These are phyloP conservation scores for Avahi laniger DNA, from an alignment of 2,797 vertebrate genomes.

Conservation along the genomic window DNA sequence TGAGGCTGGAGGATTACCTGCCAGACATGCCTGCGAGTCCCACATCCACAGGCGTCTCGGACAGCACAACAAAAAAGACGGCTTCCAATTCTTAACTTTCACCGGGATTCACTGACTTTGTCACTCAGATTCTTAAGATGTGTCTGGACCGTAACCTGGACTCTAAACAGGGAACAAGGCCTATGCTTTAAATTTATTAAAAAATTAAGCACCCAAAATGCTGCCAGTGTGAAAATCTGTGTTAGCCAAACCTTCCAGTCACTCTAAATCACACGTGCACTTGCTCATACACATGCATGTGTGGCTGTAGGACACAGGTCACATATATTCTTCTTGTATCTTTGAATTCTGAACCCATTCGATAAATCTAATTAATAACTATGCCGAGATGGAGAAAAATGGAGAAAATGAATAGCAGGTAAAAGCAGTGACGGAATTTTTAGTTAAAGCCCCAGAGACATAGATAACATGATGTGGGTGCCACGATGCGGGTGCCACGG, in stretches of 20 bases:
- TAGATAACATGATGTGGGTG: too few relatives aligned
- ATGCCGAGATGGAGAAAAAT: not conserved
- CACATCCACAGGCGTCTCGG: rapidly evolving
- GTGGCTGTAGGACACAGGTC: too few relatives aligned
- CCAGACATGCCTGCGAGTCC: rapidly evolving
- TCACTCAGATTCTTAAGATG: not conserved
- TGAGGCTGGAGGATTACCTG: not conserved
- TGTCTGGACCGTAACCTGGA: not conserved
- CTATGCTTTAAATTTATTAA: not conserved
- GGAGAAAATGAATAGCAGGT: not conserved
- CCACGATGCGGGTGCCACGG: too few relatives aligned
- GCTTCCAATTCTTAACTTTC: not conserved
- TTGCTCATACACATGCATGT: not conserved
- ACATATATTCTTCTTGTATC: rapidly evolving
- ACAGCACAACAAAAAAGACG: not conserved
- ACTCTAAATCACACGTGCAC: not conserved
- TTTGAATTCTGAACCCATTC: not conserved
- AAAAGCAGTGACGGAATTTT: not conserved
- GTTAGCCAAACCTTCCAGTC: not conserved
- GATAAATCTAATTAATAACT: not conserved
- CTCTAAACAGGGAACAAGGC: not conserved
- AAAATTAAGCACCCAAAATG: not conserved
- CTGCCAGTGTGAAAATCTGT: not conserved
- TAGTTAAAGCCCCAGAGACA: not conserved
- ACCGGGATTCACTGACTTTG: not conserved